Percentiles rank a stretch among this genome's conserved stretches.
phyloP scores from a whole-genome alignment of 2,888 invertebrate species.

The Dolichomitus sp. region DNA sequence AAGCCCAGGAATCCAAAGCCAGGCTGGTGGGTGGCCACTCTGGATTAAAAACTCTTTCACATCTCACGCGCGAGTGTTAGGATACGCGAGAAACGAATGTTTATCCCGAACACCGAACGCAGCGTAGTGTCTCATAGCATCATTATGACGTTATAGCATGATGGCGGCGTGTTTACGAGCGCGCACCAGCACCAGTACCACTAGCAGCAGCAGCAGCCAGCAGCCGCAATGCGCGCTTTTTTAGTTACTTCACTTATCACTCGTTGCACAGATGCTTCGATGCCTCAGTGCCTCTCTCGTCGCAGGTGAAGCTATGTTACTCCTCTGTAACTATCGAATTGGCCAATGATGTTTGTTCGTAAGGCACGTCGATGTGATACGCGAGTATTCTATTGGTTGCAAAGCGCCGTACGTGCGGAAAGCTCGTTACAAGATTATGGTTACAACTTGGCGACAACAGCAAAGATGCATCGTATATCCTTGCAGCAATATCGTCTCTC shows the following conservation, averaged over 20 bases:
- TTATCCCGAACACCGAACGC: constrained; percentile 32
- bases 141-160: constrained; percentile 61
- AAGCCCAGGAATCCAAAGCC: not conserved
- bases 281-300: not conserved
- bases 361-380: not conserved
- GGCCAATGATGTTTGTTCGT: not conserved
- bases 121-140: constrained; percentile 51
- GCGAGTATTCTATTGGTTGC: not conserved
- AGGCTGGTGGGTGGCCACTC: constrained; percentile 1
- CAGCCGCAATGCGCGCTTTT: constrained; percentile 33
- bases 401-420: not conserved
- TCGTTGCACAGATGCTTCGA: constrained; percentile 4
- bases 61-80: constrained; percentile 2
- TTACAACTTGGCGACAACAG: not conserved
- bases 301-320: constrained; percentile 5
- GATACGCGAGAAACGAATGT: constrained; percentile 2
- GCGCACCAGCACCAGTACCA: constrained; percentile 10
- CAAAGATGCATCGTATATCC: not conserved
- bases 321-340: not conserved
- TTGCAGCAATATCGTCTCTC: not conserved
- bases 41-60: constrained; percentile 16
- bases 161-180: constrained; percentile 54
- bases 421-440: not conserved
- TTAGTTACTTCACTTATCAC: constrained; percentile 7
- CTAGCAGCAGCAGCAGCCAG: not conserved